These are phyloP conservation scores for Gasterosteus aculeatus DNA, from an alignment of 2,113 vertebrate genomes.

Conservation along the genomic window DNA sequence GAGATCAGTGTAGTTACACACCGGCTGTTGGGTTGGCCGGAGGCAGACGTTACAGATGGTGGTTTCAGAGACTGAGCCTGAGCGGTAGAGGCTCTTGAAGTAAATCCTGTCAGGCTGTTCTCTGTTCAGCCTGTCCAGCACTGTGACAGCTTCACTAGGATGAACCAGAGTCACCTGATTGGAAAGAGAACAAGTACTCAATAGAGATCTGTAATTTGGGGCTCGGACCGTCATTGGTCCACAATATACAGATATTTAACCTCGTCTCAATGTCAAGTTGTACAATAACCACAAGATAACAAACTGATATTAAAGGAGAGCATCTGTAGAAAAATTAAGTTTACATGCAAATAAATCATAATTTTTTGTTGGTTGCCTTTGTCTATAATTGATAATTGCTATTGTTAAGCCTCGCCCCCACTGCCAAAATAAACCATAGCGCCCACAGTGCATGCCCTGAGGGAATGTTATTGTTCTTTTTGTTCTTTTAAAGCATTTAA, in stretches of 20 bases:
- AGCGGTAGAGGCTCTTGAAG: slow-evolving; percentile 88
- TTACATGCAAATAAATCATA: no score
- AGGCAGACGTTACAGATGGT: slow-evolving; percentile 7
- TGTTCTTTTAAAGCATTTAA: no score
- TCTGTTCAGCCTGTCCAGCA: slow-evolving; percentile 84
- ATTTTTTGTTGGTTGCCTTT: no score
- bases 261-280: slow-evolving; percentile 14
- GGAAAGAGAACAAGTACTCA: slow-evolving; percentile 65
- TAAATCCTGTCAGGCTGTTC: slow-evolving; percentile 87
- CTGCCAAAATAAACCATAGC: no score
- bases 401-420: no score
- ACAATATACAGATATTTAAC: no score
- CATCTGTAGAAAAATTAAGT: no score
- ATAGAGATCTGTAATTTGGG: no score
- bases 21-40: neutral
- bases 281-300: neutral
- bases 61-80: neutral
- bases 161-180: slow-evolving; percentile 84
- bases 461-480: no score
- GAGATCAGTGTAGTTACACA: slow-evolving; percentile 18
- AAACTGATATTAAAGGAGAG: no score
- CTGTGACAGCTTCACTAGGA: slow-evolving; percentile 87
- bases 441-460: no score
- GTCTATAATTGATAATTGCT: no score
- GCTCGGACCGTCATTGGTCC: neutral